Conservation (phyloP, 2,113 vertebrate genomes). For the Dermatemys mawii region DNA sequence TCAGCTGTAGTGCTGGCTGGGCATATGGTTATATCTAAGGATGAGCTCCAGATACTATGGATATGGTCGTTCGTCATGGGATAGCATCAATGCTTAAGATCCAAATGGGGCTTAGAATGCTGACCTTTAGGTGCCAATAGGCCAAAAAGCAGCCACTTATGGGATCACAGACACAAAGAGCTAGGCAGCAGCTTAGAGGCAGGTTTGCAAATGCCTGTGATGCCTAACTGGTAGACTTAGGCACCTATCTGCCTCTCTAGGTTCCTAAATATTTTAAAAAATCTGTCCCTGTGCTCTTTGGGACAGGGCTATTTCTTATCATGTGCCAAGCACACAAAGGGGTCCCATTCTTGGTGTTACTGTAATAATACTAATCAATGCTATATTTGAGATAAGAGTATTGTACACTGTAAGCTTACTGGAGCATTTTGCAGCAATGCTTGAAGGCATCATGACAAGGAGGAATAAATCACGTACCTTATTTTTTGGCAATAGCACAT, state of each 20-base stretch:
- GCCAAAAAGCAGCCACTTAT: not conserved
- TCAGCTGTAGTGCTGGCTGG: rapidly evolving
- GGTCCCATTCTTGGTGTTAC: not conserved
- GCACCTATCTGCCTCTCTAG: not conserved
- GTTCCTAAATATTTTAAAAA: not conserved
- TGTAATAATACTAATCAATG: not conserved
- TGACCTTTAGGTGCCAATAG: not conserved
- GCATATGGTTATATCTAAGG: not conserved
- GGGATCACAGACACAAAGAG: not conserved
- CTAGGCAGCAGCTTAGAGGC: not conserved
- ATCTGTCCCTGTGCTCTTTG: not conserved
- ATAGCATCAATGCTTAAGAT: not conserved
- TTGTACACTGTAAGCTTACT: conserved; percentile 29
- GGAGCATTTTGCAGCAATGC: not conserved
- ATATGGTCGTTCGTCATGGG: not conserved
- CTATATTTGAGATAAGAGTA: conserved; percentile 42
- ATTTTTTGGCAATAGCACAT: not conserved
- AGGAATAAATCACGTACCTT: not conserved
- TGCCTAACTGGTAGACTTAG: not conserved
- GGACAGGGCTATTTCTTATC: not conserved
- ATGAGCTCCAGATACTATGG: rapidly evolving
- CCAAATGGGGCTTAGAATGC: not conserved
- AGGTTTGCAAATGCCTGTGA: not conserved
- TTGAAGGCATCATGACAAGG: not conserved
- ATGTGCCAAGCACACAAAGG: not conserved